Conservation (phyloP, 2,888 invertebrate genomes). For the Drosophila suboccidentalis region DNA sequence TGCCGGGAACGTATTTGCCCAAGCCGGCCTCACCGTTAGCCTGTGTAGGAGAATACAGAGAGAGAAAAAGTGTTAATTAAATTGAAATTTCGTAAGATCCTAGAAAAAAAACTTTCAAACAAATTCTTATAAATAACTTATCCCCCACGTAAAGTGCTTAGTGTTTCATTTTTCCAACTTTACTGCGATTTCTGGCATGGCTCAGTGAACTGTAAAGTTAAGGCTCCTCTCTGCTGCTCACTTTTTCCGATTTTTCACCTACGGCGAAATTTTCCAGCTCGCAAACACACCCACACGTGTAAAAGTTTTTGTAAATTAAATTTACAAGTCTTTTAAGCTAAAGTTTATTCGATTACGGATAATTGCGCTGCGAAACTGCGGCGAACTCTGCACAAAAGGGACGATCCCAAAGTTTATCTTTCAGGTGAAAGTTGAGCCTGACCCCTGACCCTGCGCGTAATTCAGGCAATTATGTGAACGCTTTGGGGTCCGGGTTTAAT, state of each 20-base stretch:
- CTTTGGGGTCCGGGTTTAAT: background rate
- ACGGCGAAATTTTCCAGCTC: constrained; percentile 49
- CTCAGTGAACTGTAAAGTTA: constrained; percentile 46
- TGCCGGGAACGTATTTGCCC: constrained; percentile 96
- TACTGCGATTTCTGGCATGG: constrained; percentile 38
- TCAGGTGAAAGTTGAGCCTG: constrained; percentile 10
- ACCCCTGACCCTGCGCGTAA: constrained; percentile 1
- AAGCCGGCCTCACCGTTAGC: constrained; percentile 96
- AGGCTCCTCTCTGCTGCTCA: constrained; percentile 10
- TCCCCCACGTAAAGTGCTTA: constrained; percentile 8
- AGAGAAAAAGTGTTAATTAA: constrained; percentile 39
- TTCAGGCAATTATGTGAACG: constrained; percentile 9
- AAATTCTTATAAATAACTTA: constrained; percentile 16
- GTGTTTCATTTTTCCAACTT: constrained; percentile 25
- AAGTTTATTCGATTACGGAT: constrained; percentile 58
- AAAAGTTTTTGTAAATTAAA: constrained; percentile 54
- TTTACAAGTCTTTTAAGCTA: constrained; percentile 45
- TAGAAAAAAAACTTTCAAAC: constrained; percentile 1
- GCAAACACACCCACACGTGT: constrained; percentile 19
- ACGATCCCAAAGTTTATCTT: constrained; percentile 2
- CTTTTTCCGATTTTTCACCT: constrained; percentile 42
- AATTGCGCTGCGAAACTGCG: constrained; percentile 39
- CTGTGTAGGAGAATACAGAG: constrained; percentile 85
- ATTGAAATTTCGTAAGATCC: constrained; percentile 13
- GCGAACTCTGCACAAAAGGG: constrained; percentile 5